These are phyloP conservation scores for Rhyzopertha dominica DNA, from an alignment of 1,140 invertebrate species.

Conservation along the genomic window DNA sequence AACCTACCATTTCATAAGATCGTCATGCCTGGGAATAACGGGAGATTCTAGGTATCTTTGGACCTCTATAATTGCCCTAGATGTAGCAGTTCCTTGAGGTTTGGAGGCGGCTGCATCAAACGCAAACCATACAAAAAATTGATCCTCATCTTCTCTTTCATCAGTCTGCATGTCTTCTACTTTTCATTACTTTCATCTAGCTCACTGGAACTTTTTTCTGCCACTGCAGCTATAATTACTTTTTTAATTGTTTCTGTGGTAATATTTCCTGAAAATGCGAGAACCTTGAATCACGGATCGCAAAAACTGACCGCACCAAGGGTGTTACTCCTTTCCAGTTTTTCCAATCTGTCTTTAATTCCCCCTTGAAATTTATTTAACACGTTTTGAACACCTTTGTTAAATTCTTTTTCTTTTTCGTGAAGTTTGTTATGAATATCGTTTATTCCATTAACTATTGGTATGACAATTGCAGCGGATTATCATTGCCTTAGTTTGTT, in stretches of 20 bases:
- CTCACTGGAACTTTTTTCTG: too few species aligned
- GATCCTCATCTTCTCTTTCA: too few species aligned
- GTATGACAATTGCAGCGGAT: too few species aligned
- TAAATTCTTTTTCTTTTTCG: too few species aligned
- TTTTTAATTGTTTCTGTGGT: background rate
- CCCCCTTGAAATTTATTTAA: background rate
- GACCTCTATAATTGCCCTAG: background rate
- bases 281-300: background rate
- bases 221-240: too few species aligned
- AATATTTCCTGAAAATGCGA: background rate
- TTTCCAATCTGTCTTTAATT: background rate
- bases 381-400: background rate
- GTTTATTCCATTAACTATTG: too few species aligned
- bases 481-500: too few species aligned
- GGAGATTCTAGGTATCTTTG: conserved; percentile 2
- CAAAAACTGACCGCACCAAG: background rate
- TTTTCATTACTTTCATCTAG: too few species aligned
- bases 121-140: too few species aligned
- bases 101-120: background rate
- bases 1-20: conserved; percentile 1
- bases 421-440: too few species aligned
- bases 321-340: background rate
- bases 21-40: background rate
- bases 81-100: background rate
- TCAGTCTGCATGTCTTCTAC: too few species aligned